Evolutionary conservation across 2,888 invertebrate genomes (phyloP), one percentile per base, ranked within the genome.

Genomic region (Limnephilus marmoratus): DNA sequence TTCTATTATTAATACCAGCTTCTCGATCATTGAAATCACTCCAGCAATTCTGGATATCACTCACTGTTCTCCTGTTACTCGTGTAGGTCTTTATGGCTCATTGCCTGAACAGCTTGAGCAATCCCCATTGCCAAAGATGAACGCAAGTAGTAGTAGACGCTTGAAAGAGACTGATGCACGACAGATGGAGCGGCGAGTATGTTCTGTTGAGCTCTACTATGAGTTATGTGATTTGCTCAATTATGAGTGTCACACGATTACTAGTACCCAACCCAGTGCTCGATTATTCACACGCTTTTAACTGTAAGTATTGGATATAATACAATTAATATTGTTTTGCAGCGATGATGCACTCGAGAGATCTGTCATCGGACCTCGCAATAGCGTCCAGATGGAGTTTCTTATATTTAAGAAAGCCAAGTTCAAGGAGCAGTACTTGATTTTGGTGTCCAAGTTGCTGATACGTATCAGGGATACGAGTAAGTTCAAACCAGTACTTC

Each of bases 341-440:
- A 99, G 99, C 94, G 99, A 99, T 94, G 99, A 99, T 95, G 98
- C 98, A 11, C 97, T 99, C 93, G 97, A 98, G 94, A 97, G 97
- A 90, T 98, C 98, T 45, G 98, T 98, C 3, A 98, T 98, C 96
- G 98, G 98, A 31, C 96, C 97, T 0, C 97, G 98, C 94, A 99
- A 98, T 95, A 98, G 98, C 94, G 97, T 97, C 92, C 99, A 99
- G 94, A 99, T 99, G 98, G 99, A 99, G 95, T 98, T 97, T 94
- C 99, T 99, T 95, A 98, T 99, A 0, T 99, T 98, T 94, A 97
- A 97, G 95, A 99, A 99, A 95, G 98, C 99, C 0, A 98, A 98
- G 95, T 97, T 97, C 12, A 97, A 98, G 94, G 99, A 99, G 94
- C 99, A 99, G 94, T 99, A 99, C 94, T 96, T 99, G 95, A 97